Evolutionary conservation across 2,113 vertebrate genomes (phyloP).

Genomic region (Istiophorus platypterus): DNA sequence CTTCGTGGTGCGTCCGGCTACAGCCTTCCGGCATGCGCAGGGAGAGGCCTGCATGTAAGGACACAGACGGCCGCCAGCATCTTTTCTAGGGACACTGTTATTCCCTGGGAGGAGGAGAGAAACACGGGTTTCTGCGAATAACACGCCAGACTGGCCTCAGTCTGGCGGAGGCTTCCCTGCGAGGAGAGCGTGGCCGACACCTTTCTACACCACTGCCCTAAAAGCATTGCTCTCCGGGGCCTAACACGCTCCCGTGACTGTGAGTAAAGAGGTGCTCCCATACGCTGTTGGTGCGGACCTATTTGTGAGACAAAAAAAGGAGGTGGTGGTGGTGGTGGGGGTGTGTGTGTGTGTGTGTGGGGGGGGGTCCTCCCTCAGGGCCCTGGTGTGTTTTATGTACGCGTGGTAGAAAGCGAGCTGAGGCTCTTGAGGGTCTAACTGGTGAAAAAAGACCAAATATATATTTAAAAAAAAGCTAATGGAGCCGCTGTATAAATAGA

Average conservation of each 20-base stretch:
- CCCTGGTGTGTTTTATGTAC: background rate
- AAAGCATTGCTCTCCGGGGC: slow-evolving; percentile 57
- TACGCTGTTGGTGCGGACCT: slow-evolving; percentile 4
- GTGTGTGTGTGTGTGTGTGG: too few relatives aligned
- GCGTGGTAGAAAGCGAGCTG: background rate
- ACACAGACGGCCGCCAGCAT: background rate
- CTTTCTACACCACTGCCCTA: slow-evolving; percentile 54
- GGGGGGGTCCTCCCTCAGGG: background rate
- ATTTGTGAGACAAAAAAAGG: slow-evolving; percentile 48
- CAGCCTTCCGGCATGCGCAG: too few relatives aligned
- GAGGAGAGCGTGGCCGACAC: slow-evolving; percentile 42
- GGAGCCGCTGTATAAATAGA: background rate
- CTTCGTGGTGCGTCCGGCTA: too few relatives aligned
- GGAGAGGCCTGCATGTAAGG: background rate
- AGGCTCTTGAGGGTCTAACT: too few relatives aligned
- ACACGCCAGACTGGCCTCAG: slow-evolving; percentile 10
- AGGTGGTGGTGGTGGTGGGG: too few relatives aligned
- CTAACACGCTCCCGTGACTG: slow-evolving; percentile 15
- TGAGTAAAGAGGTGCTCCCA: background rate
- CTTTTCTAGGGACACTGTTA: slow-evolving; percentile 11
- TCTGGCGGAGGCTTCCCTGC: background rate
- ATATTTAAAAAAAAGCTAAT: background rate
- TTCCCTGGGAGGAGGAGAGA: slow-evolving; percentile 44
- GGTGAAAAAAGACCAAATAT: background rate
- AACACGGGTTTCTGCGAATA: slow-evolving; percentile 69